Base-by-base conservation (phyloP, 2,888 invertebrate species). In the Iselma pallidipennis region DNA sequence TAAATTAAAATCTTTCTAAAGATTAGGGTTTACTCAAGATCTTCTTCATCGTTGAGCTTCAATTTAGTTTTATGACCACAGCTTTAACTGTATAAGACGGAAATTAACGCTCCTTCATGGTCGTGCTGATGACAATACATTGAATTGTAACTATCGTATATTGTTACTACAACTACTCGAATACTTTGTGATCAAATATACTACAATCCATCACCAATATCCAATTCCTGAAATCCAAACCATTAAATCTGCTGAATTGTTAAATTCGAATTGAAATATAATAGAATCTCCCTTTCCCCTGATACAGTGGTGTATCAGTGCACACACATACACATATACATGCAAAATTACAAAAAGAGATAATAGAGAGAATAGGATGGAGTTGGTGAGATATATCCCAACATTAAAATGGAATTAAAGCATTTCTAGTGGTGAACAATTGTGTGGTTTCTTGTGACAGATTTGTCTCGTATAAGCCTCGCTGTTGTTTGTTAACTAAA, bases 381-480 rank as follows among this genome's bases (percentile, higher is more conserved):
- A 37, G 29, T 29, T 37, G 2, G 37, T 29, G 7, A 16, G 37
- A 37, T 45, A 45, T 21, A 45, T 45, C 21, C n/a, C 45, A 45
- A 45, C 45, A 45, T 45, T 45, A 21, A 45, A 45, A 45, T 45
- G 45, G 45, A 45, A 45, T 45, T 45, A 45, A 45, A 45, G 45
- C 45, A 21, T 45, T 45, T 19, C 45, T 45, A 45, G 45, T 45
- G 21, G 45, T 45, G 45, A 45, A 45, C 45, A 45, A 45, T 45
- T 45, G 45, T 45, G 45, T 21, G 45, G 45, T 45, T 45, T 45
- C 45, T 45, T 45, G 45, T 45, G 45, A 45, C 45, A 45, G 45
- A 45, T 45, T 45, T 45, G 45, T 45, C 45, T 45, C 45, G 1
- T 45, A 21, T 45, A 45, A 45, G 45, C 45, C 21, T 45, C 21